These are phyloP conservation scores for Opisthograptis luteolata DNA, from an alignment of 2,888 invertebrate species.

Conservation along the genomic window DNA sequence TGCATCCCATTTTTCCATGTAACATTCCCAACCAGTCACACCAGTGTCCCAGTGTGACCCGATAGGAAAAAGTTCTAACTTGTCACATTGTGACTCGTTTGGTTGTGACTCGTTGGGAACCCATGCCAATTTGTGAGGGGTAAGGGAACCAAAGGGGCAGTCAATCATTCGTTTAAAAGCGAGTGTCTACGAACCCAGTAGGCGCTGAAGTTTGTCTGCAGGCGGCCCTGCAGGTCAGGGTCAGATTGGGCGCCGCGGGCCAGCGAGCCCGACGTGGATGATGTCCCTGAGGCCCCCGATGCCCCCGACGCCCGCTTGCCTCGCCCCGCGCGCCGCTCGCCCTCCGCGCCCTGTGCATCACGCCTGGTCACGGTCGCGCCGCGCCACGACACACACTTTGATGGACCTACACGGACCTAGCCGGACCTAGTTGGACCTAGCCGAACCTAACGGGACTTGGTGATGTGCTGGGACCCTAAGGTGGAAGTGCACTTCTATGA, in stretches of 20 bases:
- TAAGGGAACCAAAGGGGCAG: too few relatives aligned
- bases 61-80: too few relatives aligned
- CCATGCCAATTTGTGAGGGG: too few relatives aligned
- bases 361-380: conserved; percentile 35
- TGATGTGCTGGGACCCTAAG: neutral
- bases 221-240: conserved; percentile 71
- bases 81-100: too few relatives aligned
- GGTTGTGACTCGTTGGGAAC: too few relatives aligned
- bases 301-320: conserved; percentile 58
- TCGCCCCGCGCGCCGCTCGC: conserved; percentile 53
- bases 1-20: too few relatives aligned
- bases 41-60: too few relatives aligned
- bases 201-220: conserved; percentile 67
- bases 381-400: conserved; percentile 21
- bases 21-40: too few relatives aligned
- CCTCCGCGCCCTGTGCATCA: conserved; percentile 44
- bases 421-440: neutral
- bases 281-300: conserved; percentile 56
- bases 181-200: conserved; percentile 74
- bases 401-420: conserved; percentile 17
- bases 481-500: neutral
- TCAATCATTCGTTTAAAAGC: neutral
- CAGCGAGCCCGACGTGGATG: conserved; percentile 59
- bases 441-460: neutral
- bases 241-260: conserved; percentile 75